phyloP scores from a whole-genome alignment of 2,888 invertebrate genomes.

The Eueremaeus valkanovi region DNA sequence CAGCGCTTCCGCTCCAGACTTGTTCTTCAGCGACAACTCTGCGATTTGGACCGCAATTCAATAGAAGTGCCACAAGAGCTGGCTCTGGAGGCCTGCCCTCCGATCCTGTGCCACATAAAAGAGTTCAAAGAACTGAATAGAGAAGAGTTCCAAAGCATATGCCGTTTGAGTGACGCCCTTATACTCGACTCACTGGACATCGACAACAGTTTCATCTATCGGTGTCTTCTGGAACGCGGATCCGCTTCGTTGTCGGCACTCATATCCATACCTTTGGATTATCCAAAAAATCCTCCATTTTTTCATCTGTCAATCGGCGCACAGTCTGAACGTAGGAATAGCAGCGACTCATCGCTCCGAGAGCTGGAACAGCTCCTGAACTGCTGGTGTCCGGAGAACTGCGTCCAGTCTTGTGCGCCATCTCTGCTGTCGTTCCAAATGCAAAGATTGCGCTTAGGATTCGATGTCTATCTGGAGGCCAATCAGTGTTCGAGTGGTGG shows the following conservation, averaged over 20 bases:
- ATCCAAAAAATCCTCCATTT: constrained; percentile 71
- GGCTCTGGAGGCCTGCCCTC: not conserved
- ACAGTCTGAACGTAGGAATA: constrained; percentile 62
- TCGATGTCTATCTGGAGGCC: constrained; percentile 82
- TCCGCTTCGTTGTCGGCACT: constrained; percentile 70
- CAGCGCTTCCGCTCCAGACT: constrained; percentile 69
- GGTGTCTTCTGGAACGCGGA: constrained; percentile 47
- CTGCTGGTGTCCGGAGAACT: constrained; percentile 57
- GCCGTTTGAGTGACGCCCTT: not conserved
- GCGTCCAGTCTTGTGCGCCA: constrained; percentile 52
- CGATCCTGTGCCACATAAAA: not conserved
- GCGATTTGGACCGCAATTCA: constrained; percentile 48
- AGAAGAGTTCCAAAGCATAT: not conserved
- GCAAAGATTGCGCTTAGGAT: constrained; percentile 70
- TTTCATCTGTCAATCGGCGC: constrained; percentile 70
- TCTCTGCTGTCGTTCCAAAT: constrained; percentile 72
- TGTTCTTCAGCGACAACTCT: constrained; percentile 71
- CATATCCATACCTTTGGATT: constrained; percentile 74
- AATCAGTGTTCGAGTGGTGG: constrained; percentile 56
- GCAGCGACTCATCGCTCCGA: constrained; percentile 50
- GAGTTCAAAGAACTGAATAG: constrained; percentile 10
- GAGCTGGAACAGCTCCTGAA: constrained; percentile 71
- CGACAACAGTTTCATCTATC: constrained; percentile 13
- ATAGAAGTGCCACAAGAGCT: constrained; percentile 7
- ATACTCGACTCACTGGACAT: not conserved